Evolutionary conservation across 1,140 invertebrate genomes (phyloP).

Genomic region (Brachionus rubens): DNA sequence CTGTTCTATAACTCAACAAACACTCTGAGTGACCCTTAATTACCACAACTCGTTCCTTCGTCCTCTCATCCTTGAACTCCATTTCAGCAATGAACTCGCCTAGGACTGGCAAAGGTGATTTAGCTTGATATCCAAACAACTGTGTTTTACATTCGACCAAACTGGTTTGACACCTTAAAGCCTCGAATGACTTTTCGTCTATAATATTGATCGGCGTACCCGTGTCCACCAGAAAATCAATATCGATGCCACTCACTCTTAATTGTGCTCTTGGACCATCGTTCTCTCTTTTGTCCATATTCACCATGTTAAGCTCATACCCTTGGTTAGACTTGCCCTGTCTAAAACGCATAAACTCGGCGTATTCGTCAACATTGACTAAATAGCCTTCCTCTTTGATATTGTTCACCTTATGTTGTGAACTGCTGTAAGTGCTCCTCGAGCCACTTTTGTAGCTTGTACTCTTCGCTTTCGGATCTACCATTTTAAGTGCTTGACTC

Average conservation of each 20-base stretch:
- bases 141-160: neutral
- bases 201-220: neutral
- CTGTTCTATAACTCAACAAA: neutral
- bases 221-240: constrained; percentile 4
- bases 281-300: neutral
- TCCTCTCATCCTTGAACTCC: neutral
- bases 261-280: neutral
- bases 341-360: neutral
- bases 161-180: no score
- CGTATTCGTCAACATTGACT: constrained; percentile 13
- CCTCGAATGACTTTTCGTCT: neutral
- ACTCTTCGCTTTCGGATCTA: neutral
- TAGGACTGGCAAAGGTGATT: neutral
- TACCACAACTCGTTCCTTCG: neutral
- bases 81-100: neutral
- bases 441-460: neutral
- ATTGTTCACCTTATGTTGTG: neutral
- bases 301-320: neutral
- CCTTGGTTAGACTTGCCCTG: neutral
- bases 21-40: neutral
- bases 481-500: neutral
- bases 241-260: neutral
- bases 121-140: neutral
- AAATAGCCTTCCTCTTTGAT: neutral
- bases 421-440: neutral